Conservation (phyloP, 1,140 invertebrate species). For the Helicoverpa zea region DNA sequence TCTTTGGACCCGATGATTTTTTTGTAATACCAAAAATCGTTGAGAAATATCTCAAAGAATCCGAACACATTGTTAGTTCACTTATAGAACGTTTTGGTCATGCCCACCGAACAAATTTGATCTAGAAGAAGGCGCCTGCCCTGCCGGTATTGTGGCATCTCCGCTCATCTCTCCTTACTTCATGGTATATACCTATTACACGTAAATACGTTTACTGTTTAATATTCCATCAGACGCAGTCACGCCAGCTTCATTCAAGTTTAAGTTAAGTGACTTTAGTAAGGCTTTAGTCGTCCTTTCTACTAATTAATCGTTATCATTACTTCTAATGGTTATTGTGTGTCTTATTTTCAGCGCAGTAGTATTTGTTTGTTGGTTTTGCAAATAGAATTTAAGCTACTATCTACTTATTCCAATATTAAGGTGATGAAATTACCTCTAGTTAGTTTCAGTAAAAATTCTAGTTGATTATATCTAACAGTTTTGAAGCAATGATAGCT, state of each 20-base stretch:
- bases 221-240: slow-evolving; percentile 61
- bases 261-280: slow-evolving; percentile 12
- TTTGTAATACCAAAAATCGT: no score
- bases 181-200: slow-evolving; percentile 48
- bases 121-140: no score
- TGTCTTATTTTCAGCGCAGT: not conserved
- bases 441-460: not conserved
- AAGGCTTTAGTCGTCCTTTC: slow-evolving; percentile 20
- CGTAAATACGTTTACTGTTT: slow-evolving; percentile 61
- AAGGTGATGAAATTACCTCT: not conserved
- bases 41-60: no score
- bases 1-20: no score
- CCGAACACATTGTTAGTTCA: no score
- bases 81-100: no score
- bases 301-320: slow-evolving; percentile 36
- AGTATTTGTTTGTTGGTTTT: not conserved
- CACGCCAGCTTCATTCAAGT: slow-evolving; percentile 31
- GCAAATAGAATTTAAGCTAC: not conserved
- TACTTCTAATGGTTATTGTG: not conserved
- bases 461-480: slow-evolving; percentile 28
- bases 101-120: no score
- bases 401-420: not conserved
- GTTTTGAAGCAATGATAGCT: slow-evolving; percentile 38
- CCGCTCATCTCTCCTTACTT: no score
- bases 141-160: no score